Evolutionary conservation across 2,797 vertebrate species (phyloP).

Genomic region (Selene dorsalis): DNA sequence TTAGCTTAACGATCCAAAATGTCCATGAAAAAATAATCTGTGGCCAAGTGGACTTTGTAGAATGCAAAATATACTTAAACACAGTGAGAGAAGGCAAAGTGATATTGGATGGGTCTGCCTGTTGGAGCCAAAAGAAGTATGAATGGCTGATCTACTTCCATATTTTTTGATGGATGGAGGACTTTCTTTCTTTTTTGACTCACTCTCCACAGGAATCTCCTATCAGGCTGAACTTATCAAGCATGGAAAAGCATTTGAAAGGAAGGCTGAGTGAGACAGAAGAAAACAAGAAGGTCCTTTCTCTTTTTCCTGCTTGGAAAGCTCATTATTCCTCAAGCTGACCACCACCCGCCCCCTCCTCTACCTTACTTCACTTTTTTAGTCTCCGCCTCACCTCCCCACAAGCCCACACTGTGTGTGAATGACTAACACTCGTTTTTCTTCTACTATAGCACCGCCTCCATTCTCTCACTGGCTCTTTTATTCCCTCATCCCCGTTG

Average conservation of each 20-base stretch:
- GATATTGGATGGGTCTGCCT: constrained; percentile 22
- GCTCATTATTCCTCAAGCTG: constrained; percentile 87
- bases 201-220: constrained; percentile 72
- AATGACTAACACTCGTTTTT: constrained; percentile 50
- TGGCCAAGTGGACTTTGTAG: constrained; percentile 42
- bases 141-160: constrained; percentile 37
- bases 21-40: constrained; percentile 14
- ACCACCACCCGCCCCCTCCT: constrained; percentile 26
- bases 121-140: constrained; percentile 37
- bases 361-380: constrained; percentile 66
- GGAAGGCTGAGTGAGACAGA: constrained; percentile 55
- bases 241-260: constrained; percentile 85
- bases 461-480: constrained; percentile 72
- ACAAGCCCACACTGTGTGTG: constrained; percentile 61
- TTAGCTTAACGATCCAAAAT: constrained; percentile 37
- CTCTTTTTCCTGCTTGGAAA: constrained; percentile 74
- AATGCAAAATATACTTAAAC: not conserved
- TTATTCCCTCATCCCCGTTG: constrained; percentile 47
- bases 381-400: constrained; percentile 57
- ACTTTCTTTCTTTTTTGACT: constrained; percentile 44
- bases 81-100: not conserved
- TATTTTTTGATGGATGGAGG: constrained; percentile 45
- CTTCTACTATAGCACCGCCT: constrained; percentile 68
- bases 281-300: constrained; percentile 82
- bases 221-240: constrained; percentile 83